A percentile compares a stretch with the other conserved stretches of the same genome.
Evolutionary conservation across 2,113 vertebrate species (phyloP).

Genomic region (Brienomyrus brachyistius): DNA sequence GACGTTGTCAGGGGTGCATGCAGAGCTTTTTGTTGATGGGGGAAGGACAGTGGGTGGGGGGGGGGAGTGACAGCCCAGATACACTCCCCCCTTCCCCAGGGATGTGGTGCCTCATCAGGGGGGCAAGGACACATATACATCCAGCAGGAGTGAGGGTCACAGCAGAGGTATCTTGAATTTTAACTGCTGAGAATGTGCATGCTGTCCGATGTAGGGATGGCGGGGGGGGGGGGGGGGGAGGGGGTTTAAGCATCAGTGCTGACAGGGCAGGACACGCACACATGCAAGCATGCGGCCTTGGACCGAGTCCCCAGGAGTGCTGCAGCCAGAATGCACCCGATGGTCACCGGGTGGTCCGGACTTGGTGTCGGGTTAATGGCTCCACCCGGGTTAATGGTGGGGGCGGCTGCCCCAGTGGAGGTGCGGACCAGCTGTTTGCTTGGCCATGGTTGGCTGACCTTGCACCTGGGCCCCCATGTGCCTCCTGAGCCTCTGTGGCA

Average conservation of each 20-base stretch:
- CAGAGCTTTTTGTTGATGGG: conserved; percentile 38
- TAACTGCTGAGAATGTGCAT: background rate
- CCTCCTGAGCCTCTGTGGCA: background rate
- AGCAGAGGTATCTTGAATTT: background rate
- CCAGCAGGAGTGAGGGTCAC: background rate
- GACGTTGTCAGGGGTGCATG: conserved; percentile 52
- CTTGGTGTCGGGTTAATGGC: background rate
- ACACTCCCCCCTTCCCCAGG: background rate
- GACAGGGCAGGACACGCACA: background rate
- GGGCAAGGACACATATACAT: background rate
- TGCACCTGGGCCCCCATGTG: background rate
- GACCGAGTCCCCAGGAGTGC: background rate
- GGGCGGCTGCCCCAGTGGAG: background rate
- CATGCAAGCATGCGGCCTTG: background rate
- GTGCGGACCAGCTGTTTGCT: background rate
- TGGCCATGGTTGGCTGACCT: background rate
- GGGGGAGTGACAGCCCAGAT: conserved; percentile 36
- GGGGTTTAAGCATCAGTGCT: background rate
- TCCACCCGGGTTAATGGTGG: background rate
- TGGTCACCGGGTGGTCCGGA: background rate
- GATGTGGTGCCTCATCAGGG: background rate
- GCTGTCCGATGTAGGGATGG: background rate
- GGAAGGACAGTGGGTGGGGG: background rate
- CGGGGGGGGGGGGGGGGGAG: too few species aligned
- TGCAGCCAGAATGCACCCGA: background rate